These are phyloP conservation scores for Anastatus disparis DNA, from an alignment of 1,140 invertebrate species.

Conservation along the genomic window DNA sequence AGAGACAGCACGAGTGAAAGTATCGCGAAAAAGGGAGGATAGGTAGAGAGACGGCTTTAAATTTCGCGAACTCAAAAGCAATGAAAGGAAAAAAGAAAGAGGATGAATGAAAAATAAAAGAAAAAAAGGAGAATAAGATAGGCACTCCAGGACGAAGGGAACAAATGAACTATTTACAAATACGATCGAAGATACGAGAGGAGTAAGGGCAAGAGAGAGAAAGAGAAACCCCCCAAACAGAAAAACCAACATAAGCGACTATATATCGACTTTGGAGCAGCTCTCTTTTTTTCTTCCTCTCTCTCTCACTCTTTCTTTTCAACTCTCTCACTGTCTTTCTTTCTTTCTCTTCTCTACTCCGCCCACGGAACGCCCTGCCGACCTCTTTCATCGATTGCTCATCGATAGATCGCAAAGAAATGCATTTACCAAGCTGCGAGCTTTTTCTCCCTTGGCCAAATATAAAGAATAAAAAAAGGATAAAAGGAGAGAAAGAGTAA, in stretches of 20 bases:
- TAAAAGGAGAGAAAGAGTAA: background rate
- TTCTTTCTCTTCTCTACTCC: too few species aligned
- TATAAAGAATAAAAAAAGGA: background rate
- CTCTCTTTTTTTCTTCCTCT: too few species aligned
- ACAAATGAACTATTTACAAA: conserved; percentile 41
- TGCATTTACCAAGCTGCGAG: conserved; percentile 12
- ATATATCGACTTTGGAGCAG: too few species aligned
- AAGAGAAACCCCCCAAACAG: conserved; percentile 17
- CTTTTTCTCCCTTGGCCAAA: conserved; percentile 24
- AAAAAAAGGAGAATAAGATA: too few species aligned
- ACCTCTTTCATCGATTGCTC: conserved; percentile 39
- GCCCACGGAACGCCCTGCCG: conserved; percentile 37
- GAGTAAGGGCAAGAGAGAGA: too few species aligned
- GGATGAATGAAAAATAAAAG: background rate
- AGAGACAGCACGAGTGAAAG: background rate
- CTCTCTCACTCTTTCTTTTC: too few species aligned
- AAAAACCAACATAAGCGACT: conserved; percentile 35
- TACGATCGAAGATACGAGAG: conserved; percentile 29
- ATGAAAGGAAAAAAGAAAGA: too few species aligned
- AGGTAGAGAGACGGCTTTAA: background rate
- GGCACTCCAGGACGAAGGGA: background rate
- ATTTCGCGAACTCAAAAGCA: conserved; percentile 5
- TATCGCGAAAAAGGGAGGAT: background rate
- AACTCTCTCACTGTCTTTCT: too few species aligned
- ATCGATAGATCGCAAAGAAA: conserved; percentile 37